These are phyloP conservation scores for Camponotus pennsylvanicus DNA, from an alignment of 1,140 invertebrate genomes.

Conservation along the genomic window DNA sequence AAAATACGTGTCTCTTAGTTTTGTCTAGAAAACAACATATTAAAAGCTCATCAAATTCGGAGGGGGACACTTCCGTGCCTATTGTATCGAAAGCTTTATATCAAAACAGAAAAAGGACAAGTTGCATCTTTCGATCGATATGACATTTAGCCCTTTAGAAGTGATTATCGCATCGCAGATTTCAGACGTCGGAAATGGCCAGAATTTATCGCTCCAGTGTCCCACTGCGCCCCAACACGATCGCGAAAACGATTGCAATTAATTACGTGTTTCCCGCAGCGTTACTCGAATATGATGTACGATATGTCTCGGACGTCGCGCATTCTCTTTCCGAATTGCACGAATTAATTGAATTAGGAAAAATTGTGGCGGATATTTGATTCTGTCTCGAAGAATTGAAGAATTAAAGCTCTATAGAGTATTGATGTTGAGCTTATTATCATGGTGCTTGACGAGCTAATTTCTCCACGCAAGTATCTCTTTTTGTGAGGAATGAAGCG, in stretches of 20 bases:
- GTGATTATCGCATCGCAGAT: constrained; percentile 56
- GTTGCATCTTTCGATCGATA: constrained; percentile 32
- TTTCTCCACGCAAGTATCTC: constrained; percentile 30
- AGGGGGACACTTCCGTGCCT: no score
- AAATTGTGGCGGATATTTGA: neutral
- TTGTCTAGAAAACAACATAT: no score
- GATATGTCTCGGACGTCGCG: constrained; percentile 14
- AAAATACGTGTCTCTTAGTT: no score
- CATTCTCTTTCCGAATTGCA: neutral
- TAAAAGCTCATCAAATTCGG: no score
- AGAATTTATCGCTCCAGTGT: constrained; percentile 44
- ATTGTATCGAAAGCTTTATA: no score
- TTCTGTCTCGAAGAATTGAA: neutral
- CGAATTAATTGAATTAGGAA: neutral
- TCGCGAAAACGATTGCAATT: constrained; percentile 60
- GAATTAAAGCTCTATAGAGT: constrained; percentile 28
- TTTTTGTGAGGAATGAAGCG: neutral
- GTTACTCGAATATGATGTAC: constrained; percentile 41
- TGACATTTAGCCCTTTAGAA: constrained; percentile 48
- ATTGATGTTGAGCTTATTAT: constrained; percentile 1
- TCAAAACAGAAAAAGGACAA: neutral
- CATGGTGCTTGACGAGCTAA: constrained; percentile 15
- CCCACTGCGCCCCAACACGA: constrained; percentile 18
- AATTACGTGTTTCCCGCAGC: constrained; percentile 51
- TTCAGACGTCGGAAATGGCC: constrained; percentile 55